These are phyloP conservation scores for Boleophthalmus pectinirostris DNA, from an alignment of 2,113 vertebrate genomes.

Conservation along the genomic window DNA sequence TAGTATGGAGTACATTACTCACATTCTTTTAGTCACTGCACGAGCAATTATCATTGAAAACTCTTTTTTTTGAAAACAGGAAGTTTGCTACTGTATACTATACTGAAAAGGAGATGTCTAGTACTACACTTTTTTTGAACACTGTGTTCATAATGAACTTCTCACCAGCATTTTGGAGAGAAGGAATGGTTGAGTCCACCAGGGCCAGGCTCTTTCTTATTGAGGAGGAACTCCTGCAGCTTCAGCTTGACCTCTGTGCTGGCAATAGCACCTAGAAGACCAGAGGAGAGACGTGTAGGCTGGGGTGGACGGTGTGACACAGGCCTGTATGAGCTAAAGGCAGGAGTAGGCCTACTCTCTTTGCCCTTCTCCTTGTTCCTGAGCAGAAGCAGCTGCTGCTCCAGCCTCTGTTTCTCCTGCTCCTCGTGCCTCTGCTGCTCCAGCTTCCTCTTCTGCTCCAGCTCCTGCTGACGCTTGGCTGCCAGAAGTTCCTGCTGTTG, in stretches of 20 bases:
- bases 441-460: constrained; percentile 71
- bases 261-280: constrained; percentile 87
- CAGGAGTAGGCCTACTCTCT: constrained; percentile 58
- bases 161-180: constrained; percentile 91
- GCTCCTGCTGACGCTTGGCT: constrained; percentile 69
- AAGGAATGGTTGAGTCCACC: constrained; percentile 92
- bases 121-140: background rate
- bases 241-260: constrained; percentile 95
- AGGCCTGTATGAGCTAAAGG: background rate
- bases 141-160: background rate
- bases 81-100: background rate
- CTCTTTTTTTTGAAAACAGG: background rate
- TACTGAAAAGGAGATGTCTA: background rate
- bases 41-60: background rate
- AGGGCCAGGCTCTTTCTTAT: constrained; percentile 86
- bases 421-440: constrained; percentile 71
- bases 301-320: constrained; percentile 5
- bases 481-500: constrained; percentile 75
- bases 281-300: constrained; percentile 5
- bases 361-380: constrained; percentile 74
- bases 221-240: constrained; percentile 94
- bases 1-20: background rate
- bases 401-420: constrained; percentile 69
- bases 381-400: constrained; percentile 70
- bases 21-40: background rate